Base-by-base conservation (phyloP, 2,797 vertebrate species). In the Sarcophilus harrisii region DNA sequence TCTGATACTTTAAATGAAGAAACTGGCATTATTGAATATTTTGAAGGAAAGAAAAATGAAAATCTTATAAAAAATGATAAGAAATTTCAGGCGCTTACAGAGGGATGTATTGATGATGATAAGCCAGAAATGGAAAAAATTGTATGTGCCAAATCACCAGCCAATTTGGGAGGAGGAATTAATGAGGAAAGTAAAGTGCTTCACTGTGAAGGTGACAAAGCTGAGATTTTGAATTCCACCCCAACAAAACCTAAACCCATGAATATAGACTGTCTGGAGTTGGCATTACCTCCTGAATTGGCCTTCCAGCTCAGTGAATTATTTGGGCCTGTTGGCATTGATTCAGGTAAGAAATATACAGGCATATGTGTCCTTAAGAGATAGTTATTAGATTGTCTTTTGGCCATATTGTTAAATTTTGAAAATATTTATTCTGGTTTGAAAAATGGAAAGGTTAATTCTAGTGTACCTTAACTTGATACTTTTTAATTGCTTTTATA, bases 271-370 rank as follows among this genome's bases (percentile, higher is more conserved):
- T 99, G 99, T 58, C 97, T 99, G 96, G 99, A 99, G 96, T 98
- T 99, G 93, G 99, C 99, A 92, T 98, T 99, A 30, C 99, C 99
- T 96, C 99, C 99, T 60, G 99, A 99, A 97, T 97, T 99, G 98
- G 99, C 99, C 6, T 98, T 99, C 81, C 99, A 99, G 54, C 98
- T 99, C 57, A 99, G 98, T 94, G 99, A 99, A 97, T 99, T 99
- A 97, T 99, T 99, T 98, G 99, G 99, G n/a, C 99, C 99, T 60
- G 99, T 99, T 93, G 99, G 99, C 95, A 97, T 99, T 96, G 99
- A 99, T 97, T 98, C 99, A 99, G 99, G 99, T 99, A 99, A 98
- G 96, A 92, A 93, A 96, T 93, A 94, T 91, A 92, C n/a, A 11
- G 92, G 3, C 18, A 16, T 92, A 24, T 90, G 18, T 96, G 54